Percentiles rank a stretch among this genome's conserved stretches.
Conservation (phyloP, 2,888 invertebrate species). For the Macaria notata region DNA sequence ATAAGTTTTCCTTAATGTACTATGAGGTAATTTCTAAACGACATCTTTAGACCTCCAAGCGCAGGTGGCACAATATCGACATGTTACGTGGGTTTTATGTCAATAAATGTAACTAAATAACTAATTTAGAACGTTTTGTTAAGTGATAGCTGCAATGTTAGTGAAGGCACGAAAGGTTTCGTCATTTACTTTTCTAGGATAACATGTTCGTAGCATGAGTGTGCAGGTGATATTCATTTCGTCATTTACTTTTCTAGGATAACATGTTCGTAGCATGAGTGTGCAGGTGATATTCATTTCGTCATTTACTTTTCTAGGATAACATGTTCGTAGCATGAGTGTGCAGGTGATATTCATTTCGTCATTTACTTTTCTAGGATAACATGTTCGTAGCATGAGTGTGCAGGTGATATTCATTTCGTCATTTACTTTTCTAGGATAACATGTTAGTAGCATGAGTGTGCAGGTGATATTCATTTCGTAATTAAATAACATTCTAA, state of each 20-base stretch:
- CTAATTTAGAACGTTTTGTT: constrained; percentile 5
- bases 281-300: not conserved
- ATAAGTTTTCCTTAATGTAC: no score
- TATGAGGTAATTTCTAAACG: no score
- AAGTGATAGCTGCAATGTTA: constrained; percentile 4
- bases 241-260: constrained; percentile 4
- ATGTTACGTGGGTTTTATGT: constrained; percentile 17
- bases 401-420: not conserved
- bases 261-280: no score
- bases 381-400: no score
- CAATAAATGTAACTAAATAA: constrained; percentile 1
- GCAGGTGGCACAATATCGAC: constrained; percentile 16
- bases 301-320: constrained; percentile 4
- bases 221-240: not conserved
- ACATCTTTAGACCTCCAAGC: no score
- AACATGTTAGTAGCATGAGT: no score
- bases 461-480: no score
- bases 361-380: constrained; percentile 4
- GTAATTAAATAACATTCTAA: not conserved
- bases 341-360: not conserved
- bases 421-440: constrained; percentile 3
- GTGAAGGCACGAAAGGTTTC: constrained; percentile 7
- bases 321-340: no score
- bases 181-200: constrained; percentile 4
- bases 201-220: no score